Evolutionary conservation across 2,797 vertebrate genomes (phyloP).

Genomic region (Cryptoblepharus egeriae): DNA sequence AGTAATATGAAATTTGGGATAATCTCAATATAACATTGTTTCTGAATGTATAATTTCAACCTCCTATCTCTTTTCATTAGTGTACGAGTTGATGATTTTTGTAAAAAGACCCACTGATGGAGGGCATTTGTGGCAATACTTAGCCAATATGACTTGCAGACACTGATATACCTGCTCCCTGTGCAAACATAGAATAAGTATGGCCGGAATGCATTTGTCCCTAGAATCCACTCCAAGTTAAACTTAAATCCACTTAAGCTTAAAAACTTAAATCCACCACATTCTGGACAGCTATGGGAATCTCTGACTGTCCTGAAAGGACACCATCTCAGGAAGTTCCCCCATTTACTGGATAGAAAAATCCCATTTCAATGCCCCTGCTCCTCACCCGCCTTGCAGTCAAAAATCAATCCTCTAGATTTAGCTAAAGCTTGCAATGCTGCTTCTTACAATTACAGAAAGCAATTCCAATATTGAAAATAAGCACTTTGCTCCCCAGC

Average conservation of each 20-base stretch:
- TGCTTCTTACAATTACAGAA: constrained; percentile 17
- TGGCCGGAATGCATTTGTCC: not conserved
- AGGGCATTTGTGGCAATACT: not conserved
- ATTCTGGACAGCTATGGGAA: constrained; percentile 7
- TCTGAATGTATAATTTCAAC: no score
- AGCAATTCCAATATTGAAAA: constrained; percentile 42
- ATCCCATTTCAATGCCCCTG: not conserved
- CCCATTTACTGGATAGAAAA: accelerated
- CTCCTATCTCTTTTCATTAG: no score
- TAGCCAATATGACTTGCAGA: not conserved
- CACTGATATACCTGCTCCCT: not conserved
- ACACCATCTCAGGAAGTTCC: not conserved
- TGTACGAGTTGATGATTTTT: no score
- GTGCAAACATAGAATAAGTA: not conserved
- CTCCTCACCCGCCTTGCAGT: not conserved
- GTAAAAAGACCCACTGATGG: not conserved
- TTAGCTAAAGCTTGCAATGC: constrained; percentile 16
- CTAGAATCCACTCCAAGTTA: not conserved
- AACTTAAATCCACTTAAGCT: not conserved
- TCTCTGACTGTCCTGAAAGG: not conserved
- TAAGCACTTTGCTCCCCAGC: constrained; percentile 23
- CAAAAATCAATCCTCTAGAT: constrained; percentile 33
- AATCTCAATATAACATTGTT: no score
- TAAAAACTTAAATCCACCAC: not conserved
- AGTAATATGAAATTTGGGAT: no score